A percentile compares a stretch with the other conserved stretches of the same genome.
phyloP scores from a whole-genome alignment of 2,888 invertebrate genomes.

The Caenorhabditis sinica region DNA sequence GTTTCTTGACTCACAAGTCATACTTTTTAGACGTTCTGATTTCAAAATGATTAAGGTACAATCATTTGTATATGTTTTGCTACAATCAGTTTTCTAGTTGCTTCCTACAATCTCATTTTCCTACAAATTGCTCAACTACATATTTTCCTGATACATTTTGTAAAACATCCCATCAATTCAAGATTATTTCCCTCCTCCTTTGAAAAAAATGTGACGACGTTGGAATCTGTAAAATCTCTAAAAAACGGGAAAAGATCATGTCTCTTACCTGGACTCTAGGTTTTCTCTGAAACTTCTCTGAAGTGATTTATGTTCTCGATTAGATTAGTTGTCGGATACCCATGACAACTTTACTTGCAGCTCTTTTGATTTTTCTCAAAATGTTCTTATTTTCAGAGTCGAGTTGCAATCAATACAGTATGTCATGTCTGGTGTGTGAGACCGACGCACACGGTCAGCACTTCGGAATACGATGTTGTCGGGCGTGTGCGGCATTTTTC shows the following conservation, averaged over 20 bases:
- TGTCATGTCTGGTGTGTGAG: constrained; percentile 71
- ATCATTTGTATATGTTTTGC: not conserved
- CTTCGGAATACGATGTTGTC: constrained; percentile 71
- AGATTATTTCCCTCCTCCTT: no score
- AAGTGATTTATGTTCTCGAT: not conserved
- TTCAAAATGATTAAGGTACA: not conserved
- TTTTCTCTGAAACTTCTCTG: not conserved
- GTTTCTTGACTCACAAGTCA: constrained; percentile 36
- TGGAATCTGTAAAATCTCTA: no score
- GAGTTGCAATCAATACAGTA: constrained; percentile 10
- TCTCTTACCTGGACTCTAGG: no score
- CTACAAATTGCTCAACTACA: not conserved
- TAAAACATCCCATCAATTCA: no score
- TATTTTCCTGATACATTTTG: not conserved
- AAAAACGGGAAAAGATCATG: no score
- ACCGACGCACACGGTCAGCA: constrained; percentile 69
- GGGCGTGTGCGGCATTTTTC: constrained; percentile 74
- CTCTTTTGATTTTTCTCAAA: not conserved
- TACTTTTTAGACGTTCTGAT: not conserved
- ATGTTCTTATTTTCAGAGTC: constrained; percentile 3
- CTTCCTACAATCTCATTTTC: not conserved
- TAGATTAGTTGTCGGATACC: not conserved
- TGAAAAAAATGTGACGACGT: no score
- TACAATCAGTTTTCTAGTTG: not conserved
- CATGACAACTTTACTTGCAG: constrained; percentile 11